These are phyloP conservation scores for Eutolmus rufibarbis DNA, from an alignment of 2,888 invertebrate genomes.

Conservation along the genomic window DNA sequence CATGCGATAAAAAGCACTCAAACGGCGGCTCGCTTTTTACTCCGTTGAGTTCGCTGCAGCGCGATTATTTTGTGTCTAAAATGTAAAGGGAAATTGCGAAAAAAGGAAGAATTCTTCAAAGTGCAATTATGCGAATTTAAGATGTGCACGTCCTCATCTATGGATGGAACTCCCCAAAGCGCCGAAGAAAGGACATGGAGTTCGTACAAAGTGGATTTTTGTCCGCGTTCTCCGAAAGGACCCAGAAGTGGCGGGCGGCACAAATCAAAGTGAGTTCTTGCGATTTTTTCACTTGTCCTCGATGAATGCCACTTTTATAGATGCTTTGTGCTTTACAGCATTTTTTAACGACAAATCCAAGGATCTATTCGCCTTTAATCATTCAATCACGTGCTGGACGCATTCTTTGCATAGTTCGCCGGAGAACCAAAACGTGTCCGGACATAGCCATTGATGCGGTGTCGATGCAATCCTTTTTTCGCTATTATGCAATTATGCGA, in stretches of 20 bases:
- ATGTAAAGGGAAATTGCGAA: constrained; percentile 33
- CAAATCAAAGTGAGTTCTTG: constrained; percentile 44
- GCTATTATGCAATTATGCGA: constrained; percentile 30
- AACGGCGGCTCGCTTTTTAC: not conserved
- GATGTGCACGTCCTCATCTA: constrained; percentile 17
- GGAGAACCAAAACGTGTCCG: constrained; percentile 18
- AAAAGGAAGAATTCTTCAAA: constrained; percentile 40
- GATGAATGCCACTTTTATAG: constrained; percentile 17
- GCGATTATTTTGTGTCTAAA: constrained; percentile 3
- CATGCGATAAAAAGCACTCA: constrained; percentile 35
- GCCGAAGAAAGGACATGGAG: not conserved
- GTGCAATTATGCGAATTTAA: constrained; percentile 45
- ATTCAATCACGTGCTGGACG: constrained; percentile 29
- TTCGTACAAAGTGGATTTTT: constrained; percentile 21
- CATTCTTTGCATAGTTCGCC: not conserved
- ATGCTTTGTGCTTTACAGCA: not conserved
- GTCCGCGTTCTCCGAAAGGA: not conserved
- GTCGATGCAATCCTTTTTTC: not conserved
- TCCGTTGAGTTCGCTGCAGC: not conserved
- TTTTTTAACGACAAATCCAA: not conserved
- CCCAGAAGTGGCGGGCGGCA: constrained; percentile 27
- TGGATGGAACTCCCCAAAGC: not conserved
- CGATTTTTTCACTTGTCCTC: not conserved
- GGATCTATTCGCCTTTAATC: constrained; percentile 9
- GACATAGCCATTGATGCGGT: not conserved